Evolutionary conservation across 2,797 vertebrate species (phyloP).

Genomic region (Cephalopachus bancanus): DNA sequence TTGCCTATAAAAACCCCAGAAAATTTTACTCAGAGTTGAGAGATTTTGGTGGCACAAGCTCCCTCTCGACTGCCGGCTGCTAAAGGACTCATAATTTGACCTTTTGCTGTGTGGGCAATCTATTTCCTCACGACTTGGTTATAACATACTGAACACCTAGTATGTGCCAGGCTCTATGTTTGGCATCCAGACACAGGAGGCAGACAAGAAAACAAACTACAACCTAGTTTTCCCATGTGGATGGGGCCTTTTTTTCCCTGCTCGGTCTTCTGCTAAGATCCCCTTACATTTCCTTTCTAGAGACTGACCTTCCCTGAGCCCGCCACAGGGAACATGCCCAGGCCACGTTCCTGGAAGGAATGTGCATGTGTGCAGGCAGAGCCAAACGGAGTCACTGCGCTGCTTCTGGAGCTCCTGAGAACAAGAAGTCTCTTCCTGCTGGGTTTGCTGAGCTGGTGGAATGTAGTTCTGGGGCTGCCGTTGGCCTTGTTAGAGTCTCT

Average conservation of each 20-base stretch:
- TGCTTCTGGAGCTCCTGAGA: not conserved
- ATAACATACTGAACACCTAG: not conserved
- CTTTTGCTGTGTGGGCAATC: no score
- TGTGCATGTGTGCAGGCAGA: not conserved
- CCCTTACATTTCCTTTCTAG: not conserved
- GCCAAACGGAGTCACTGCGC: not conserved
- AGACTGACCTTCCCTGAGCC: no score
- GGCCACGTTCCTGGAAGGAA: not conserved
- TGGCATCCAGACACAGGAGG: not conserved
- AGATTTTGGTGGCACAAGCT: no score
- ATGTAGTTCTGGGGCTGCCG: not conserved
- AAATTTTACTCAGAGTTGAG: no score
- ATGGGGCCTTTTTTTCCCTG: not conserved
- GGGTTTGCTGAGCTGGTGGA: not conserved
- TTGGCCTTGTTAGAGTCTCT: not conserved
- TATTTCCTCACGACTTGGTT: no score
- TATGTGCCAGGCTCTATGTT: not conserved
- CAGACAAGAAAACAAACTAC: not conserved
- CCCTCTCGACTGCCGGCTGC: no score
- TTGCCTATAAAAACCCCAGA: no score
- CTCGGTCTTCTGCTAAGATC: not conserved
- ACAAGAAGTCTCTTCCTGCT: not conserved
- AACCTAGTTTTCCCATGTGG: accelerated
- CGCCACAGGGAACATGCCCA: not conserved
- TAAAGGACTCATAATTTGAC: no score